A percentile compares a stretch with the other conserved stretches of the same genome.
These are phyloP conservation scores for Chaunax sp. DNA, from an alignment of 2,797 vertebrate species.

Conservation along the genomic window DNA sequence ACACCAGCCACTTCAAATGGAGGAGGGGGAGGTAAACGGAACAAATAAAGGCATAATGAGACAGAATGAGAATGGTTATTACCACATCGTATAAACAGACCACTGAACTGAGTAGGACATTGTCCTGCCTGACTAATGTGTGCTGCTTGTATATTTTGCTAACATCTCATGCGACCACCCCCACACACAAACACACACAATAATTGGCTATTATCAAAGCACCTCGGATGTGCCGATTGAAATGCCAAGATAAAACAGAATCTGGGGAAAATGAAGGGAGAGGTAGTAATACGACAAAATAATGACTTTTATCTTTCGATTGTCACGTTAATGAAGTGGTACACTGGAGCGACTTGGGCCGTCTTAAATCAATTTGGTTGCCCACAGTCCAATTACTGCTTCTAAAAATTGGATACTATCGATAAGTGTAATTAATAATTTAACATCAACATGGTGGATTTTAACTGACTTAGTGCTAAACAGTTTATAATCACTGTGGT, in stretches of 20 bases:
- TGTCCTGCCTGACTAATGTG: constrained; percentile 59
- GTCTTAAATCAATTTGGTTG: constrained; percentile 56
- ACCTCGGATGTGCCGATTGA: constrained; percentile 60
- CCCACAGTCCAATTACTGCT: constrained; percentile 54
- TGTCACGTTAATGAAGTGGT: constrained; percentile 40
- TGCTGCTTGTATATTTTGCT: constrained; percentile 65
- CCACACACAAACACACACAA: constrained; percentile 13
- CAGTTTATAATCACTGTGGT: constrained; percentile 57
- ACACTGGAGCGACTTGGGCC: constrained; percentile 44
- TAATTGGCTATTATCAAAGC: constrained; percentile 72
- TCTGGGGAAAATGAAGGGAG: constrained; percentile 55
- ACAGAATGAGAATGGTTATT: constrained; percentile 62
- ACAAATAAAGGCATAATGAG: constrained; percentile 69
- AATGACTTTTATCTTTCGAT: constrained; percentile 59
- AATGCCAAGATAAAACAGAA: constrained; percentile 60
- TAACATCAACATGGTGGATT: constrained; percentile 51
- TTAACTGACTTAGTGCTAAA: constrained; percentile 56
- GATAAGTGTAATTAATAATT: constrained; percentile 54
- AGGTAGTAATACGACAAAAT: constrained; percentile 55
- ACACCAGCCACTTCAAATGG: constrained; percentile 92
- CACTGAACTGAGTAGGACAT: constrained; percentile 52
- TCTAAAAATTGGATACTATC: constrained; percentile 42
- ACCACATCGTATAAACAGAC: constrained; percentile 47
- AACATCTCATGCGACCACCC: constrained; percentile 41
- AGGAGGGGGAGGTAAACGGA: constrained; percentile 48